Conservation (phyloP, 1,140 invertebrate genomes). For the Plodia interpunctella region DNA sequence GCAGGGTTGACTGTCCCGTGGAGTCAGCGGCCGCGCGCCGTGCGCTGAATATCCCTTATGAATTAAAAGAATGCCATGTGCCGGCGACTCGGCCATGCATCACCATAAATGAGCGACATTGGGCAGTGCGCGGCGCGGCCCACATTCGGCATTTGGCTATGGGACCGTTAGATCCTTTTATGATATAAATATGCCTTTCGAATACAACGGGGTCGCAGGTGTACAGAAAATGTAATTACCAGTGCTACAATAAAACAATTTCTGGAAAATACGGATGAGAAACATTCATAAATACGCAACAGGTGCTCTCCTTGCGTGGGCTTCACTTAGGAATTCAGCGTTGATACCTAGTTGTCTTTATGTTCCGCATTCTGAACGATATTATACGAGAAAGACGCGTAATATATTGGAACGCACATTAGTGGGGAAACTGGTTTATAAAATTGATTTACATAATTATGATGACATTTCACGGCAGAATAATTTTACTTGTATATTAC, state of each 20-base stretch:
- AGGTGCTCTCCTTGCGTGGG: conserved; percentile 30
- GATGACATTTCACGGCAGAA: not conserved
- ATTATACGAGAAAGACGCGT: conserved; percentile 17
- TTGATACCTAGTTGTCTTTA: conserved; percentile 19
- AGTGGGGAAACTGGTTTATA: not conserved
- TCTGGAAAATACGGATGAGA: not conserved
- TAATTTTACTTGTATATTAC: not conserved
- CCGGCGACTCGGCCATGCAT: conserved; percentile 27
- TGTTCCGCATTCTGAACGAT: conserved; percentile 26
- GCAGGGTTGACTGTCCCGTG: conserved; percentile 51
- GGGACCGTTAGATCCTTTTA: conserved; percentile 53
- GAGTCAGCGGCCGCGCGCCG: conserved; percentile 64
- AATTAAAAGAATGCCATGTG: conserved; percentile 39
- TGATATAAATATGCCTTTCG: conserved; percentile 11
- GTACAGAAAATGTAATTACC: not conserved
- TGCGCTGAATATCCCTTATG: conserved; percentile 57
- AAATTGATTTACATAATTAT: not conserved
- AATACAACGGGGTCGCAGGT: not conserved
- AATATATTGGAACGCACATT: not conserved
- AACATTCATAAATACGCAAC: conserved; percentile 20
- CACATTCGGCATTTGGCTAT: conserved; percentile 53
- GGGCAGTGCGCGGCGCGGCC: conserved; percentile 42
- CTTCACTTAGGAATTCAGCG: conserved; percentile 23
- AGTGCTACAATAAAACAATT: not conserved
- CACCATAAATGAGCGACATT: conserved; percentile 56